These are phyloP conservation scores for Misgurnus mizolepis DNA, from an alignment of 2,113 vertebrate species.

Conservation along the genomic window DNA sequence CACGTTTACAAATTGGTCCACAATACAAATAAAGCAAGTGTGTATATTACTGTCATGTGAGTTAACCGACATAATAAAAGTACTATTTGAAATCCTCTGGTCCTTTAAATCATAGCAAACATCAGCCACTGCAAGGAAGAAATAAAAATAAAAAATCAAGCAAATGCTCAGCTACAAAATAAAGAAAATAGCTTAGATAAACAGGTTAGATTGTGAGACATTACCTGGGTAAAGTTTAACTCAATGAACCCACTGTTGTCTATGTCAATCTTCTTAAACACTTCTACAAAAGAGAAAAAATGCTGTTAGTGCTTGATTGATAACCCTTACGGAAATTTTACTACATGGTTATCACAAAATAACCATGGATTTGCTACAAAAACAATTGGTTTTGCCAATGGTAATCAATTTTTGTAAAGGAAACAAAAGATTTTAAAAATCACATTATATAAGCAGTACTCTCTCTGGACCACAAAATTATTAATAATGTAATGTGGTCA, in stretches of 20 bases:
- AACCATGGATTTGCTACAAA: too few relatives aligned
- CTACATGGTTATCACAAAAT: too few relatives aligned
- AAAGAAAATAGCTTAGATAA: background rate
- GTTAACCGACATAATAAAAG: conserved; percentile 7
- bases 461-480: background rate
- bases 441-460: background rate
- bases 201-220: background rate
- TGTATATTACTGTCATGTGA: background rate
- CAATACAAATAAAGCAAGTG: background rate
- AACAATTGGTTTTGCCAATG: too few relatives aligned
- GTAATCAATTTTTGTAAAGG: too few relatives aligned
- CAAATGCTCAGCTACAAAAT: background rate
- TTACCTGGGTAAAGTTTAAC: conserved; percentile 56
- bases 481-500: background rate
- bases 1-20: background rate
- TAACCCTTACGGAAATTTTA: background rate
- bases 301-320: background rate
- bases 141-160: conserved; percentile 35
- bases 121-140: conserved; percentile 57
- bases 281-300: conserved; percentile 37
- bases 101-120: conserved; percentile 57
- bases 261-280: conserved; percentile 54
- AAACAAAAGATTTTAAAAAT: background rate
- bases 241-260: conserved; percentile 53
- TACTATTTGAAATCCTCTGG: background rate